These are phyloP conservation scores for Galendromus occidentalis DNA, from an alignment of 1,140 invertebrate genomes.

Conservation along the genomic window DNA sequence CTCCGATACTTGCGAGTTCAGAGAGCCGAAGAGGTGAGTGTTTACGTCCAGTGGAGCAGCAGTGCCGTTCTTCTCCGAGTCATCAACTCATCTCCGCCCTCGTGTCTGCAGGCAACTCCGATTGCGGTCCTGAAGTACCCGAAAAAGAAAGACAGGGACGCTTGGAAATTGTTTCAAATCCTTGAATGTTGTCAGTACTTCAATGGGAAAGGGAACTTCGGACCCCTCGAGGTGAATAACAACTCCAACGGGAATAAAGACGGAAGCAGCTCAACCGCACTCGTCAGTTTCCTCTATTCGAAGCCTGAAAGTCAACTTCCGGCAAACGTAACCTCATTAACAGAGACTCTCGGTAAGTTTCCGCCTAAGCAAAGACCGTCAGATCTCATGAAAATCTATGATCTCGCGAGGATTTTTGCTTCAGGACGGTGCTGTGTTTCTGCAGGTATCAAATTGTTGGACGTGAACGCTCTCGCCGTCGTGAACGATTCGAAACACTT, in stretches of 20 bases:
- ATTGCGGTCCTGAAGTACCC: slow-evolving; percentile 3
- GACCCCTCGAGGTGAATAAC: not conserved
- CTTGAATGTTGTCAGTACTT: slow-evolving; percentile 7
- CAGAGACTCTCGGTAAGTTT: not conserved
- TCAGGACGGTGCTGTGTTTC: not conserved
- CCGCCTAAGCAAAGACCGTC: not conserved
- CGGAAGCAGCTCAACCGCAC: not conserved
- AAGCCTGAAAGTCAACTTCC: not conserved
- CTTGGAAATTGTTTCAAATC: not conserved
- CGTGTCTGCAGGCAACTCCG: not conserved
- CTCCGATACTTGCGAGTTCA: not conserved
- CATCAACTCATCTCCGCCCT: not conserved
- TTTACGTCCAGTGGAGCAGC: not conserved
- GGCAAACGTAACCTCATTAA: not conserved
- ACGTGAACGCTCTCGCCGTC: not conserved
- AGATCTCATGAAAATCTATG: not conserved
- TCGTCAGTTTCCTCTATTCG: not conserved
- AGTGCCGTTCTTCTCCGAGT: not conserved
- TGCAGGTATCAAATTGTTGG: not conserved
- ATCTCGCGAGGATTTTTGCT: not conserved
- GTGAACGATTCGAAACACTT: too few species aligned
- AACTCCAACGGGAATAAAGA: not conserved
- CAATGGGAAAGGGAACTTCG: not conserved
- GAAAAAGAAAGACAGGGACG: not conserved
- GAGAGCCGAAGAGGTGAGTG: not conserved